These are phyloP conservation scores for Plecotus auritus DNA, from an alignment of 2,113 vertebrate species.

Conservation along the genomic window DNA sequence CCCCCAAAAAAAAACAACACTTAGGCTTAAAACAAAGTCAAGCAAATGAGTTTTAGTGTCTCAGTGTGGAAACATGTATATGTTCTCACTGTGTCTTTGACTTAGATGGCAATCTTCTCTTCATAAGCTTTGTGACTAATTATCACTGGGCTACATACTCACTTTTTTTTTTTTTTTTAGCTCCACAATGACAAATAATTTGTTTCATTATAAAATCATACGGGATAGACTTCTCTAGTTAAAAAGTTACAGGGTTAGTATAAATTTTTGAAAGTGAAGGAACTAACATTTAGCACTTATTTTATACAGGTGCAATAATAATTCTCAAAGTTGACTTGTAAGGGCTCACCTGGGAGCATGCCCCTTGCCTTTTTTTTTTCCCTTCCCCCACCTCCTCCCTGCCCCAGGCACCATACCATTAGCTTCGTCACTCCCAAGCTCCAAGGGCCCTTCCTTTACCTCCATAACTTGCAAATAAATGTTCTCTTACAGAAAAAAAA, in stretches of 20 bases:
- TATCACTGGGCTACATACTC: background rate
- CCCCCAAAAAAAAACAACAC: background rate
- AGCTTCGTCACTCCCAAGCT: no score
- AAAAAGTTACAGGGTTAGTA: background rate
- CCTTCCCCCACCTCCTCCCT: no score
- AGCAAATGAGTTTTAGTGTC: background rate
- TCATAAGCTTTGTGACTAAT: background rate
- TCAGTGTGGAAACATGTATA: background rate
- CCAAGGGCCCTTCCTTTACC: no score
- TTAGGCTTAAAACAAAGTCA: slow-evolving; percentile 12
- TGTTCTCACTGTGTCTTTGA: background rate
- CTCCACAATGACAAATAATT: background rate
- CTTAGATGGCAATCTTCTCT: background rate
- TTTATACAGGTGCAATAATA: background rate
- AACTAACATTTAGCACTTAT: background rate
- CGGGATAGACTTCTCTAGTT: background rate
- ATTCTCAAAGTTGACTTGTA: background rate
- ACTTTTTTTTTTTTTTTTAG: background rate
- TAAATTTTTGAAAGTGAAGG: background rate
- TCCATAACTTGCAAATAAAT: no score
- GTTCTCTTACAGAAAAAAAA: background rate
- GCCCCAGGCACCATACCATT: no score
- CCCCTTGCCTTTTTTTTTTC: no score
- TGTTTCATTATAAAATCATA: background rate
- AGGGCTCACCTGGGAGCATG: background rate